These are phyloP conservation scores for Drosophila ironensis DNA, from an alignment of 1,140 invertebrate species.

Conservation along the genomic window DNA sequence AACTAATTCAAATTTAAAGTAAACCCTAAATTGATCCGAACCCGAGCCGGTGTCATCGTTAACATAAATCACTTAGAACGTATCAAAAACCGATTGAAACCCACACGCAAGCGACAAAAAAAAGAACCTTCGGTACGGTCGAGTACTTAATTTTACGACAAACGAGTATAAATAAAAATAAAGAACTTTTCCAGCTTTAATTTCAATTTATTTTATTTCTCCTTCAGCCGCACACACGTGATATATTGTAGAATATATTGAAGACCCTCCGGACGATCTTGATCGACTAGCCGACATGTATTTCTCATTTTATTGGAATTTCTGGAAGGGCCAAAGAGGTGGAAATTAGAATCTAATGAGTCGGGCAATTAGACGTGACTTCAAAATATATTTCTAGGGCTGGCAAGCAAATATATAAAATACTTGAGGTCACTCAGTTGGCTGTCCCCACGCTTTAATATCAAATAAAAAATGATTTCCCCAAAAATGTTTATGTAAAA, in stretches of 20 bases:
- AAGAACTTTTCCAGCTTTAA: constrained; percentile 44
- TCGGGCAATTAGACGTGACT: constrained; percentile 35
- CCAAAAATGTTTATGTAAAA: not conserved
- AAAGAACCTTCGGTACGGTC: constrained; percentile 17
- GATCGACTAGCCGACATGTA: constrained; percentile 50
- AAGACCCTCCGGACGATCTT: constrained; percentile 15
- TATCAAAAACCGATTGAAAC: constrained; percentile 47
- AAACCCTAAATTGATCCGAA: constrained; percentile 20
- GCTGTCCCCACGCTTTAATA: not conserved
- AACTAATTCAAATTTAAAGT: constrained; percentile 10
- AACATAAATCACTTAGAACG: constrained; percentile 62
- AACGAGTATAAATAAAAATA: constrained; percentile 35
- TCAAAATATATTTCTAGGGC: constrained; percentile 7
- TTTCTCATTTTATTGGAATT: constrained; percentile 56
- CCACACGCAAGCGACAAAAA: constrained; percentile 21
- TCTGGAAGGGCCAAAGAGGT: constrained; percentile 1
- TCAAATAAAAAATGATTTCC: constrained; percentile 32
- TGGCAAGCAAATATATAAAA: not conserved
- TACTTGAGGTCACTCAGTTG: too few species aligned
- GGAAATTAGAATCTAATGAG: constrained; percentile 50
- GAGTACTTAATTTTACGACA: constrained; percentile 64
- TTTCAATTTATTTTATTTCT: constrained; percentile 56
- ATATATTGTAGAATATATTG: constrained; percentile 35
- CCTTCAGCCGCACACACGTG: constrained; percentile 52
- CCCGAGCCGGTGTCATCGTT: constrained; percentile 35